A percentile compares a stretch with the other conserved stretches of the same genome.
Evolutionary conservation across 2,888 invertebrate species (phyloP).

Genomic region (Ceratothoa steindachneri): DNA sequence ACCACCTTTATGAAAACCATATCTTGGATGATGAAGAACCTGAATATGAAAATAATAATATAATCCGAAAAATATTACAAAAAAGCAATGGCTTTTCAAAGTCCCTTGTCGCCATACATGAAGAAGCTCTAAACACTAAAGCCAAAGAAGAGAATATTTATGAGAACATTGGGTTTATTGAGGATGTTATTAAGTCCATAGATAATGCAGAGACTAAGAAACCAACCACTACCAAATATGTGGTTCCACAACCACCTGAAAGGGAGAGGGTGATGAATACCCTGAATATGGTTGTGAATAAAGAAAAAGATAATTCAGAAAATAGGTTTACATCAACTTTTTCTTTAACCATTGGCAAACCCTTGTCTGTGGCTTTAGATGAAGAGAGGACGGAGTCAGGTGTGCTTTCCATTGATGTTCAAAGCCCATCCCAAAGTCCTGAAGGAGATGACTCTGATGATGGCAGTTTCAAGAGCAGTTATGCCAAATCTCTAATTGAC

Average conservation of each 20-base stretch:
- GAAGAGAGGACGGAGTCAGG: not conserved
- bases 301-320: not conserved
- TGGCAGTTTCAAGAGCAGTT: constrained; percentile 31
- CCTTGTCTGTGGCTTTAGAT: not conserved
- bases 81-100: not conserved
- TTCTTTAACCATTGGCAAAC: not conserved
- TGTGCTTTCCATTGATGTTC: not conserved
- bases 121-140: not conserved
- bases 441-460: not conserved
- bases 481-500: constrained; percentile 38
- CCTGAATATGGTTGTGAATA: not conserved
- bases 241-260: not conserved
- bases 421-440: not conserved
- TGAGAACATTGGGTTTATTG: not conserved
- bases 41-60: not conserved
- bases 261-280: not conserved
- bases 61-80: constrained; percentile 1
- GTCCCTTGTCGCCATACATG: not conserved
- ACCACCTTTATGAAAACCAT: constrained; percentile 3
- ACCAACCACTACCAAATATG: not conserved
- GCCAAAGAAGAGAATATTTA: constrained; percentile 5
- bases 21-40: not conserved
- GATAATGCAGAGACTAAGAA: not conserved
- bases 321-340: not conserved
- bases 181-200: not conserved